phyloP scores from a whole-genome alignment of 2,888 invertebrate species.

The Neria commutata region DNA sequence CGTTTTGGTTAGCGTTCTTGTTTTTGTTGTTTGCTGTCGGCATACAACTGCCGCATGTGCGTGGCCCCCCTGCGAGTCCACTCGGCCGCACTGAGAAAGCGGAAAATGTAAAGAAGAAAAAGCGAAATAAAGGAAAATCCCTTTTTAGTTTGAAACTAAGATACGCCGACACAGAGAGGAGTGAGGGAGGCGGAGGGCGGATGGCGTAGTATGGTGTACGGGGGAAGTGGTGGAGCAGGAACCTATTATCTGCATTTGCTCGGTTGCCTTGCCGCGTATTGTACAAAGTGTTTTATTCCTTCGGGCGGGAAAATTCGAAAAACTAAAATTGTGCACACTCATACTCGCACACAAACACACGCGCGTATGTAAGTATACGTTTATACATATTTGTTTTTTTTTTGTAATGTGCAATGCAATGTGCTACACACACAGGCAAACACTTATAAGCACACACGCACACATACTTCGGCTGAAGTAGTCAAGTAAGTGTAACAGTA shows the following conservation, averaged over 20 bases:
- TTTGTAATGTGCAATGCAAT: too few species aligned
- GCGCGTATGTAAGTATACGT: background rate
- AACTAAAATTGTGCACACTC: background rate
- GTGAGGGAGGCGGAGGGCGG: background rate
- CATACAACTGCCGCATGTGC: background rate
- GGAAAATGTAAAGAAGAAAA: conserved; percentile 11
- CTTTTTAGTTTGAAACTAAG: conserved; percentile 22
- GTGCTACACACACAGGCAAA: background rate
- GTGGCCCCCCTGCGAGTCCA: conserved; percentile 1
- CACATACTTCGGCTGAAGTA: background rate
- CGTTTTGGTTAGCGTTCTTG: background rate
- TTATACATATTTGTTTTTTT: too few species aligned
- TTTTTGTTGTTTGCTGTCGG: background rate
- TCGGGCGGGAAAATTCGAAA: conserved; percentile 8
- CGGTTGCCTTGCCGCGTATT: background rate
- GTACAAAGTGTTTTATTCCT: conserved; percentile 11
- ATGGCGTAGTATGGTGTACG: background rate
- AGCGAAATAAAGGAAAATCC: conserved; percentile 12
- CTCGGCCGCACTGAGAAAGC: background rate
- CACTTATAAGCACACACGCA: background rate
- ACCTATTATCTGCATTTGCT: conserved; percentile 25
- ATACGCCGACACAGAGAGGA: background rate
- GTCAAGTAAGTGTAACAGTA: too few species aligned
- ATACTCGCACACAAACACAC: conserved; percentile 1
- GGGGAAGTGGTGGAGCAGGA: conserved; percentile 1